A percentile compares a stretch with the other conserved stretches of the same genome.
Evolutionary conservation across 2,113 vertebrate species (phyloP).

Genomic region (Poeciliopsis turrubarensis): DNA sequence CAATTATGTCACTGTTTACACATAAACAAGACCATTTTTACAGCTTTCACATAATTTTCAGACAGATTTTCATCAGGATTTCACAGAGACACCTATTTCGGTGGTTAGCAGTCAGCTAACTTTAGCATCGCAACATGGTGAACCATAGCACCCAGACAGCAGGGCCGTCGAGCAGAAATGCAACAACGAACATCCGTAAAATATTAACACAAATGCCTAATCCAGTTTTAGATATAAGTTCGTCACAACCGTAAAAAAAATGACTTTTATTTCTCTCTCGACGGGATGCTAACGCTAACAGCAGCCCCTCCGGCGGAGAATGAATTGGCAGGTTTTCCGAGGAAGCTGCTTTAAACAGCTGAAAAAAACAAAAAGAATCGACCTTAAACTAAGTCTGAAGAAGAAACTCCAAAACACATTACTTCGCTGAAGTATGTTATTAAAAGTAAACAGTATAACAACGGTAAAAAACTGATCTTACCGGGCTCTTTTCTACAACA

Average conservation of each 20-base stretch:
- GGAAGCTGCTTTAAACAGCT: not conserved
- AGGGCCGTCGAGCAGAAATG: fast-evolving
- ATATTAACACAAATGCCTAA: fast-evolving
- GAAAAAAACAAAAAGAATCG: not conserved
- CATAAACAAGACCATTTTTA: no score
- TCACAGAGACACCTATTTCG: not conserved
- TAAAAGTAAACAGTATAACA: not conserved
- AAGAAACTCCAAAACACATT: fast-evolving
- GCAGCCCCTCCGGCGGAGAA: conserved; percentile 59
- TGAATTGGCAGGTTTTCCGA: conserved; percentile 75
- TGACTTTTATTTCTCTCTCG: not conserved
- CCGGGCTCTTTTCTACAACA: conserved; percentile 78
- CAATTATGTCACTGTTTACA: no score
- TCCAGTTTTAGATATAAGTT: not conserved
- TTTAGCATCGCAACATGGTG: not conserved
- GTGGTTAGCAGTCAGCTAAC: conserved; percentile 4
- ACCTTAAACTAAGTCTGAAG: fast-evolving
- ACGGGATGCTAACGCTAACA: conserved; percentile 62
- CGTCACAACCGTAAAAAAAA: fast-evolving
- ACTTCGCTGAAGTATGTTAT: not conserved
- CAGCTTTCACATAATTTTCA: no score
- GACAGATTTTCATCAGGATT: not conserved
- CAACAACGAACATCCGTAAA: not conserved
- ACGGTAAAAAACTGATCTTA: conserved; percentile 38
- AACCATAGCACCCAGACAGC: fast-evolving